Conservation (phyloP, 1,140 invertebrate species). For the Temnothorax nylanderi region DNA sequence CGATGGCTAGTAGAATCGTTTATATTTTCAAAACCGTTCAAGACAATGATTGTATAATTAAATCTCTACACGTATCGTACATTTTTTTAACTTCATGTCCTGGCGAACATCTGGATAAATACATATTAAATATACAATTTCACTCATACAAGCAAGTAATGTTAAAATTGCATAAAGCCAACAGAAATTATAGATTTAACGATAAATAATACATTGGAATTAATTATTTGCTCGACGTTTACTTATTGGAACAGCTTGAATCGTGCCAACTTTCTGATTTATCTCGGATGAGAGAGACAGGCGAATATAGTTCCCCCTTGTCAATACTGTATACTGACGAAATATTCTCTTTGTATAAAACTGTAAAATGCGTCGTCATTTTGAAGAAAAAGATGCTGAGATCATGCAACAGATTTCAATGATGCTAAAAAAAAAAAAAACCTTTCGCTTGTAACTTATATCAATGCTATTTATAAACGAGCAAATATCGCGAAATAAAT, state of each 20-base stretch:
- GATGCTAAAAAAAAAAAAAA: neutral
- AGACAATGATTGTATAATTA: conserved; percentile 33
- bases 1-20: conserved; percentile 24
- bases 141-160: conserved; percentile 71
- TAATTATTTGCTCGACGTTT: conserved; percentile 70
- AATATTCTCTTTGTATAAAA: conserved; percentile 59
- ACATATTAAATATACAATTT: conserved; percentile 74
- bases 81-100: conserved; percentile 63
- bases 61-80: conserved; percentile 31
- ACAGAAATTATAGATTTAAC: conserved; percentile 69
- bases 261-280: conserved; percentile 61
- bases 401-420: neutral
- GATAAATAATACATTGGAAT: conserved; percentile 74
- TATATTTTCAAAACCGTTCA: conserved; percentile 26
- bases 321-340: conserved; percentile 48
- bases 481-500: neutral
- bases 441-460: neutral
- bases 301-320: conserved; percentile 67
- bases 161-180: conserved; percentile 70
- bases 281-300: conserved; percentile 61
- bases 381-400: conserved; percentile 63
- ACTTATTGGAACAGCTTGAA: conserved; percentile 60
- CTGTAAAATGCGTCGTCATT: conserved; percentile 61
- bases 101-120: conserved; percentile 70
- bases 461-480: neutral